Base-by-base conservation (phyloP, 2,113 vertebrate genomes). In the Crotophaga sulcirostris region DNA sequence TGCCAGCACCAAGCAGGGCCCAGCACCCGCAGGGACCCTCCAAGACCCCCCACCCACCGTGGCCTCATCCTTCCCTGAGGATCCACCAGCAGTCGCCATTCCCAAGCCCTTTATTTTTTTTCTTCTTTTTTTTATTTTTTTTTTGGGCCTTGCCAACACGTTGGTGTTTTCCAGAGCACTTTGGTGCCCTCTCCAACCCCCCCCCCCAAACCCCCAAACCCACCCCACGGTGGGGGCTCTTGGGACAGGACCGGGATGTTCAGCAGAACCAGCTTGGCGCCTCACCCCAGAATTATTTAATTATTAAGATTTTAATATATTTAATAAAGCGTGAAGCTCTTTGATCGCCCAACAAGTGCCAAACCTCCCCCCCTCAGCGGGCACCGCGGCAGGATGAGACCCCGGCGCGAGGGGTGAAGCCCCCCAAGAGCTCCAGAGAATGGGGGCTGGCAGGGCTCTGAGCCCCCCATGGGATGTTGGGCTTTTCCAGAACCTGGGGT, bases 221-320 rank as follows among this genome's bases (percentile, higher is more conserved):
- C 73, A 24, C 62, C 63, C 63, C 34, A 0, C 4, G 5, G 11
- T 31, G 3, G 8, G 77, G 91, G 76, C 52, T 29, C 42, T 67
- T 68, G 1, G 31, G 76, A 40, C 15, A 9, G 34, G 69, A 58
- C 47, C 6, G 1, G 47, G 86, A 45, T 5, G 25, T 70, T 84
- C 64, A 42, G 77, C 66, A 81, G 69, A 69, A n/a, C 29, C 84
- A 84, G 90, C 84, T 89, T 91, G 9, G 74, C 6, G 2, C 24
- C 58, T 25, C 20, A 7, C 77, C 74, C 88, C 38, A 2, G 20
- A 51, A 79, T 89, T 96, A 97, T 97, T 97, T 97, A 97, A 96
- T 92, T 40, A 58, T 86, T 62, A 77, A 97, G 90, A 94, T 95
- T 88, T 44, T 97, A 97, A 96, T 97, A 97, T 96, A 97, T 95